phyloP scores from a whole-genome alignment of 2,113 vertebrate species.

The human region DNA sequence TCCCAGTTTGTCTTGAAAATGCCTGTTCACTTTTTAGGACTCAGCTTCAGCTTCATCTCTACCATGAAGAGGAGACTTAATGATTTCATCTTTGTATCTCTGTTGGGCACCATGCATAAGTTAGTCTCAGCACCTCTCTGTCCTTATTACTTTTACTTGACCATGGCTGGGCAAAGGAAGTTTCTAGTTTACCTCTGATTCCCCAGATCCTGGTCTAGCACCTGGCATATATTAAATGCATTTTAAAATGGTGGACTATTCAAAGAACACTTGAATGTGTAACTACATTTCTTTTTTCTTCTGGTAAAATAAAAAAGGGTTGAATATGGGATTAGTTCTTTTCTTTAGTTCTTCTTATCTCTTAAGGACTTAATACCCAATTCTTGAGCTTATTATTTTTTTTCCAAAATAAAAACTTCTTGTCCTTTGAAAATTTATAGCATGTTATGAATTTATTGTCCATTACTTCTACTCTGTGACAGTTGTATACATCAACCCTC shows the following conservation, averaged over 20 bases:
- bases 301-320: constrained; percentile 12
- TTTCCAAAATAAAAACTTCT: not conserved
- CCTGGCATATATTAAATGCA: not conserved
- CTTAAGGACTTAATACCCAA: not conserved
- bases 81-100: not conserved
- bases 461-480: not conserved
- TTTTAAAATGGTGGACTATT: not conserved
- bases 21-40: not conserved
- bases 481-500: not conserved
- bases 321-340: not conserved
- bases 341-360: not conserved
- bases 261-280: not conserved
- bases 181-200: not conserved
- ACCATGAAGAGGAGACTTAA: not conserved
- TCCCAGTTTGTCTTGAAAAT: not conserved
- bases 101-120: not conserved
- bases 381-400: not conserved
- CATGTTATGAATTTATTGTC: not conserved
- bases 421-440: not conserved
- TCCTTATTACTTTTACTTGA: not conserved
- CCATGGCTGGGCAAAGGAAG: not conserved
- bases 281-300: not conserved
- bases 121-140: not conserved
- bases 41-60: not conserved
- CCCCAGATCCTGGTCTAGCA: not conserved